Evolutionary conservation across 2,888 invertebrate genomes (phyloP), one percentile per base, ranked within the genome.

Genomic region (Agriopis marginaria): DNA sequence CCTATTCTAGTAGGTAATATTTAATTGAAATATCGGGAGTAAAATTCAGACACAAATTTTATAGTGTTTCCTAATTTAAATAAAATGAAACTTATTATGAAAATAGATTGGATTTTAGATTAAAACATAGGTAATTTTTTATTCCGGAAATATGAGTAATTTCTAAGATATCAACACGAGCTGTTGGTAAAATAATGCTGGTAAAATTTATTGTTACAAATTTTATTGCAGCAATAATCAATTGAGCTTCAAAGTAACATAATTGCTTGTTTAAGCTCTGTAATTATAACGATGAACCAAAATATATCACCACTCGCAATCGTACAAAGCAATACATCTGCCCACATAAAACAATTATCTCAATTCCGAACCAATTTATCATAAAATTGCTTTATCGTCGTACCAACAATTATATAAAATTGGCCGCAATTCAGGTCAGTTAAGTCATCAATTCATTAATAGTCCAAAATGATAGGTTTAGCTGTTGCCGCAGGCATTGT

Each of bases 361-460:
- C 76, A 80, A 81, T 85, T 80, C 79, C 76, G 79, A 80, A 80
- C 79, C 83, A 83, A 85, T 84, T 82, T 78, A 87, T 87, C 86
- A 87, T 85, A 86, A 87, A 86, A 87, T 86, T 86, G 85, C 85
- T 88, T 86, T 86, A 88, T 86, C 85, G 82, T 85, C 83, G 82
- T 79, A 75, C 75, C 80, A 80, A 84, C 84, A 86, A 89, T 89
- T 89, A 88, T 87, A 84, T 82, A 85, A 87, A 88, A 89, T 89
- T 89, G 89, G 82, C 84, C 83, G 82, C 86, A 82, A 90, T 90
- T 88, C 83, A 77, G 89, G 86, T 84, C 89, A 90, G 86, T 88
- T 86, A 86, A 88, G 87, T 84, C 88, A 88, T 89, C 85, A 86
- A 86, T 87, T 88, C 85, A 86, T 87, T 89, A 87, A 89, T 89